phyloP scores from a whole-genome alignment of 2,888 invertebrate genomes.

The Stenotaenia linearis region DNA sequence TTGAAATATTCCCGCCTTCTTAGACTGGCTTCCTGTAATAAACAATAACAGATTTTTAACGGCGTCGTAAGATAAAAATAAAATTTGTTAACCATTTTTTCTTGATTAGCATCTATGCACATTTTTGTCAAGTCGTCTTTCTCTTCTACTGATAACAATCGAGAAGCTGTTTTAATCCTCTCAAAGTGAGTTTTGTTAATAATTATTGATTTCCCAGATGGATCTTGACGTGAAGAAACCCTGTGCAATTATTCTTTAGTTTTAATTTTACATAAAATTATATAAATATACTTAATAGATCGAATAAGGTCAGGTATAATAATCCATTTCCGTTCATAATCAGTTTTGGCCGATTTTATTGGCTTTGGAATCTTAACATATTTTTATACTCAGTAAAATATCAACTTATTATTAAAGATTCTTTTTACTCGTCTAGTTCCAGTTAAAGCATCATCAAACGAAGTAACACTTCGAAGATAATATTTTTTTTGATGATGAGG shows the following conservation, averaged over 20 bases:
- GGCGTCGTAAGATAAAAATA: background rate
- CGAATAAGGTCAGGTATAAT: conserved; percentile 27
- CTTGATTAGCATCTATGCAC: background rate
- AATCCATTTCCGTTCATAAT: background rate
- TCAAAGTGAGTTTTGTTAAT: background rate
- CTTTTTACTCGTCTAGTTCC: background rate
- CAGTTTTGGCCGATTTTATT: background rate
- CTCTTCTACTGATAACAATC: background rate
- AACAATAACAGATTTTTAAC: background rate
- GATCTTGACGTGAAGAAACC: background rate
- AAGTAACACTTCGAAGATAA: background rate
- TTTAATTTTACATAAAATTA: background rate
- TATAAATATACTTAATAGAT: background rate
- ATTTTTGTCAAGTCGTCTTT: background rate
- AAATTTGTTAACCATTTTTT: background rate
- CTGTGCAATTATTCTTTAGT: background rate
- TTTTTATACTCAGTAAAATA: too few relatives aligned
- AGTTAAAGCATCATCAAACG: background rate
- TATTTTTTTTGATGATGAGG: background rate
- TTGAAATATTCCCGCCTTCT: background rate
- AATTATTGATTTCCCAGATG: background rate
- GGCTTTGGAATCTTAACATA: background rate
- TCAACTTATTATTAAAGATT: too few relatives aligned
- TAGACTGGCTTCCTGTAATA: background rate
- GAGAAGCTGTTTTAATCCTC: conserved; percentile 6